Percentiles rank a stretch among this genome's conserved stretches.
Conservation (phyloP, 2,113 vertebrate species). For the Gasterosteus nipponicus region DNA sequence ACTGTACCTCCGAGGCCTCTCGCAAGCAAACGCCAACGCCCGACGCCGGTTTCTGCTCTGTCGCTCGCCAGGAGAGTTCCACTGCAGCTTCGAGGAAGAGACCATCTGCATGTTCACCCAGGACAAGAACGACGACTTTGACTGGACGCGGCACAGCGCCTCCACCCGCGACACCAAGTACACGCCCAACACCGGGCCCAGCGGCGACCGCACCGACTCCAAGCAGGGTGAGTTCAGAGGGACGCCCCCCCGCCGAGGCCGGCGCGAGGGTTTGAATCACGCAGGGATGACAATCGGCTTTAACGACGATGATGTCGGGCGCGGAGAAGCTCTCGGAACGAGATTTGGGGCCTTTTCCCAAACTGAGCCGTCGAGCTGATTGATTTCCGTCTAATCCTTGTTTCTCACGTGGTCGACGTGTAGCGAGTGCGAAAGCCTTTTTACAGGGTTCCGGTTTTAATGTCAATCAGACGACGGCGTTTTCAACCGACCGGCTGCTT, state of each 20-base stretch:
- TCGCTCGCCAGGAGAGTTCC: slow-evolving; percentile 91
- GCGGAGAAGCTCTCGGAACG: too few species aligned
- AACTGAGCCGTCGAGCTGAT: background rate
- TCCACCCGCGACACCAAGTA: slow-evolving; percentile 96
- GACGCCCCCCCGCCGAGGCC: too few species aligned
- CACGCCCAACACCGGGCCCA: slow-evolving; percentile 96
- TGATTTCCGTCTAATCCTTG: too few species aligned
- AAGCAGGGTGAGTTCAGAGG: slow-evolving; percentile 87
- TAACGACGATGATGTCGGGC: too few species aligned
- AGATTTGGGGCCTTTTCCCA: background rate
- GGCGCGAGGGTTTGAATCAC: too few species aligned
- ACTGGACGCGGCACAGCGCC: slow-evolving; percentile 98
- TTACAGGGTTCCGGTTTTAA: background rate
- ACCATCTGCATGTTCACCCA: slow-evolving; percentile 97
- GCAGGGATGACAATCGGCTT: too few species aligned
- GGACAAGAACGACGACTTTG: slow-evolving; percentile 96
- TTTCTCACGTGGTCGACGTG: background rate
- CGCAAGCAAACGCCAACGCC: slow-evolving; percentile 19
- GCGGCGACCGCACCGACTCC: slow-evolving; percentile 89
- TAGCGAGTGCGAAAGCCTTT: background rate
- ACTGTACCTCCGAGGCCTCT: slow-evolving; percentile 11
- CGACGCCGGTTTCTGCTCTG: slow-evolving; percentile 31
- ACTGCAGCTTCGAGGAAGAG: slow-evolving; percentile 97
- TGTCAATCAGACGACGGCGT: background rate
- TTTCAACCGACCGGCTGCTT: background rate